Evolutionary conservation across 2,797 vertebrate species (phyloP), one percentile per base, ranked within the genome.

Genomic region (Silurus lanzhouensis): DNA sequence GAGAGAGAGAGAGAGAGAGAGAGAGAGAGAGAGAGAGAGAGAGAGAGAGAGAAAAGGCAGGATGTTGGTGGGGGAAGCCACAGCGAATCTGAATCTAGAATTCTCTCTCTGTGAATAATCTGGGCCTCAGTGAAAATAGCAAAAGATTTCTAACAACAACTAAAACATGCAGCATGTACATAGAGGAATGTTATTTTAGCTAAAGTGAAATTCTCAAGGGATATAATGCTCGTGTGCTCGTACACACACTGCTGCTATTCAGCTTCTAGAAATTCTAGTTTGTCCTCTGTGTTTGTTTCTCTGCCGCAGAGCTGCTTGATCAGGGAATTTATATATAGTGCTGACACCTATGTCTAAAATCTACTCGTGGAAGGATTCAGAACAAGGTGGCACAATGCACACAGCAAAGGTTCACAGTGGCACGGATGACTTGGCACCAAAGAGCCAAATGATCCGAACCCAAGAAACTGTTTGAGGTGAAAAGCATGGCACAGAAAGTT

Each of bases 81-180:
- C 82, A 72, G 67, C 88, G 89, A 67, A 88, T 88, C 89, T 91
- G 89, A 88, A 91, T 90, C 84, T 85, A 88, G 89, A 86, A 89
- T 81, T 80, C 83, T 84, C 81, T 25, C 20, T 86, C 12, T 79
- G 67, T 74, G 67, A 83, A 80, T 46, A 61, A 82, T 52, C 52
- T 68, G 71, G 61, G 55, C 14, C 27, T 57, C 52, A 48, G 52
- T 60, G 80, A 66, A 70, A 38, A 67, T 68, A 72, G 27, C 25
- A 44, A 20, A 20, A 48, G n/a, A 9, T 27, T 61, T 48, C 27
- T 44, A 31, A 57, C 38, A 76, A 66, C 31, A 81, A 66, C 48
- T 52, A 22, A 71, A 70, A 78, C 44, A 82, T 22, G n/a, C 44
- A 82, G 22, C 55, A 68, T 38, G 17, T 86, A 55, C 61, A 82